Conservation (phyloP, 2,888 invertebrate species). For the Dichetophora obliterata region DNA sequence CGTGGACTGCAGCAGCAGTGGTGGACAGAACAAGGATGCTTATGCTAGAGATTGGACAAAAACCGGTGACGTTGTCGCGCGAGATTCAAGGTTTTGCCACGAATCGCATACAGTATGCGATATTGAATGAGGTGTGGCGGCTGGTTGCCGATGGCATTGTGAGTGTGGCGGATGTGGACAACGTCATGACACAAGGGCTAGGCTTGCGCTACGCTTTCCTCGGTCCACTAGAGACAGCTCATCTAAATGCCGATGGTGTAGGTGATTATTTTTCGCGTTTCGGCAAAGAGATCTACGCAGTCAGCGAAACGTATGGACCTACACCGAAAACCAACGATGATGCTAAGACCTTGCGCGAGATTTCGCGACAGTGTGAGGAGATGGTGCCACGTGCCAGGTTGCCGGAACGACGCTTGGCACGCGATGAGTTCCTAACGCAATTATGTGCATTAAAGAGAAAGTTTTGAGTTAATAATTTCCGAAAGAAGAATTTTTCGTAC, state of each 20-base stretch:
- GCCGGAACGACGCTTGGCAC: constrained; percentile 80
- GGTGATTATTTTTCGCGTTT: constrained; percentile 75
- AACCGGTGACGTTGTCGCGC: constrained; percentile 85
- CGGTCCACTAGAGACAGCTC: constrained; percentile 93
- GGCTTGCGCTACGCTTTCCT: constrained; percentile 96
- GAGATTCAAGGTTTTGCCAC: constrained; percentile 94
- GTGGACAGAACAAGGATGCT: constrained; percentile 78
- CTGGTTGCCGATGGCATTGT: constrained; percentile 85
- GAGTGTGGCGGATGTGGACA: constrained; percentile 88
- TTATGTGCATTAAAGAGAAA: constrained; percentile 83
- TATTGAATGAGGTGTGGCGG: constrained; percentile 93
- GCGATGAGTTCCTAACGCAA: constrained; percentile 84
- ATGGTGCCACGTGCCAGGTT: constrained; percentile 81
- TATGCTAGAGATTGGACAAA: constrained; percentile 91
- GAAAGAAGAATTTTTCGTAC: no score
- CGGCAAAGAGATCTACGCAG: constrained; percentile 73
- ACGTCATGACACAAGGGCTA: constrained; percentile 92
- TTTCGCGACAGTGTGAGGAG: constrained; percentile 80
- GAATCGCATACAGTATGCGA: constrained; percentile 95
- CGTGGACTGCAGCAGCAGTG: constrained; percentile 87
- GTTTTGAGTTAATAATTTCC: constrained; percentile 25
- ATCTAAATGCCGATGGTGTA: constrained; percentile 92
- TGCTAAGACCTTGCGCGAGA: constrained; percentile 73
- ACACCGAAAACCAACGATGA: constrained; percentile 74
- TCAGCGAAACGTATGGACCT: constrained; percentile 81